Base-by-base conservation (phyloP, 2,888 invertebrate species). In the Lochmaea crataegi region DNA sequence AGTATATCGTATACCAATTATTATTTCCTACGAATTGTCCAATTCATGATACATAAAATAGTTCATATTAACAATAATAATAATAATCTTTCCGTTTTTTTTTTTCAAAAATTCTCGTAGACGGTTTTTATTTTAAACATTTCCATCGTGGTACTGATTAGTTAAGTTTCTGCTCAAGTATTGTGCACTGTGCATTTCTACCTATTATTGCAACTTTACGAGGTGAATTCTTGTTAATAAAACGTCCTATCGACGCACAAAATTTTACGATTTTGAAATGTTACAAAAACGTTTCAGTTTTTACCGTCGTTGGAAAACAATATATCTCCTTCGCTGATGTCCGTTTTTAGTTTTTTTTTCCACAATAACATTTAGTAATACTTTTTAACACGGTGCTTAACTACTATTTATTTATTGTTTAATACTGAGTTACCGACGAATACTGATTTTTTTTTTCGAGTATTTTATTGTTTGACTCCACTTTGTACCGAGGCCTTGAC, bases 301-400 rank as follows among this genome's bases (percentile, higher is more conserved):
- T 69, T 63, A 45, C 60, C 57, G 32, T 57, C 22, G 61, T 51
- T 65, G 64, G 45, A 73, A 69, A 70, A 67, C 71, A 68, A 58
- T 67, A 58, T 67, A 61, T 67, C 42, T 73, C 65, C 56, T 75
- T 51, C 56, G 69, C 75, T 73, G 71, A 71, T 74, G 72, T 72
- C 71, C 73, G 68, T 60, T 70, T 61, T 72, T 56, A 58, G 60
- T 73, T 18, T 80, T 80, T 83, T 82, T 82, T 80, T 79, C 82
- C 83, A 84, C 85, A 85, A 84, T 84, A 85, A 84, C 85, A 85
- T 83, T 82, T 83, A 85, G 80, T 75, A 57, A 78, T 79, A 78
- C 71, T 79, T 79, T 76, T 80, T 79, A 82, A 79, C 82, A 83
- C 82, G 82, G 78, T 79, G 79, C 79, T 76, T 78, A 79, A 78